Base-by-base conservation (phyloP, 2,888 invertebrate species). In the Azorinus chamasolen region DNA sequence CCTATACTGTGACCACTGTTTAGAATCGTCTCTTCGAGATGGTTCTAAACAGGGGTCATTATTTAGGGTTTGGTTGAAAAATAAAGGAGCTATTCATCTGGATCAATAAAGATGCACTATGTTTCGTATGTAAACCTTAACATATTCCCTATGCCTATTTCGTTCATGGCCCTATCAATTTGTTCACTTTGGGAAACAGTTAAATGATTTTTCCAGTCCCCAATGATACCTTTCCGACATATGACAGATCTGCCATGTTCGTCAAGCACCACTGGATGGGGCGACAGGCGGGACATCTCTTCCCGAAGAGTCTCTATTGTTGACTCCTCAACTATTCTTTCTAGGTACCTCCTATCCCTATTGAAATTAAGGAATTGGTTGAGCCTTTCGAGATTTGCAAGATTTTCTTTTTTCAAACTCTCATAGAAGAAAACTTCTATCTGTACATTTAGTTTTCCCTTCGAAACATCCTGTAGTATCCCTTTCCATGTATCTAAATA, bases 121-220 rank as follows among this genome's bases (percentile, higher is more conserved):
- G 10, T 22, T 22, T 53, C 53, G 25, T 53, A 53, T 2, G 12
- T 6, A 53, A 53, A 53, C 1, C 1, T 53, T 25, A 53, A 53
- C 25, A 24, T 27, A 24, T n/a, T n/a, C 2, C 1, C 18, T n/a
- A 32, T 37, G 62, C 93, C 79, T 39, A 79, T 79, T 46, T 87
- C 75, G 12, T 72, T 62, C 64, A 88, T 91, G 4, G 91, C 62
- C 25, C 95, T 93, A 90, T 97, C 96, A 89, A 97, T 96, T 82
- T 94, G 94, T 61, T 94, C 93, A 0, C 96, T 95, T 86, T 97
- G 93, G 86, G 96, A 95, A 1, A 95, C 94, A 0, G 95, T 95
- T 95, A 97, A 96, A 75, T 96, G 95, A 90, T 96, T 96, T 87
- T 95, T 95, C 96, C 96, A 97, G 87, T 97, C 96, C 0, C 97